Percentiles rank a stretch among this genome's conserved stretches.
phyloP scores from a whole-genome alignment of 2,113 vertebrate genomes.

The Cyanocitta stelleri region DNA sequence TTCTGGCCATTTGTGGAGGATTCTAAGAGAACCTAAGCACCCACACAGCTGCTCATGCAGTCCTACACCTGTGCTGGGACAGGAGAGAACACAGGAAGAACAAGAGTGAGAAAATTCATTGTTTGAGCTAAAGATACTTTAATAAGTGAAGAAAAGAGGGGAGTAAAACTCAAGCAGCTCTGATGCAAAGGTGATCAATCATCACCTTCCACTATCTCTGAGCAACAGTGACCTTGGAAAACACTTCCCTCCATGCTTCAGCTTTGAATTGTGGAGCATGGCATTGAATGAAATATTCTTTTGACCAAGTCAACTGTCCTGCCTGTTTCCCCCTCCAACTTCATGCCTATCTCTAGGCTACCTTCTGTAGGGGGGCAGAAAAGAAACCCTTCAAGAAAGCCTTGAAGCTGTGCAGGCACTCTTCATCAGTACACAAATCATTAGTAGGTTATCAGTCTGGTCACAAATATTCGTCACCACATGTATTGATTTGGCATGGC shows the following conservation, averaged over 20 bases:
- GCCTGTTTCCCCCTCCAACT: fast-evolving
- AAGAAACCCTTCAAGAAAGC: background rate
- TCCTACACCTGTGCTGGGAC: fast-evolving
- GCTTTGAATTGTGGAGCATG: background rate
- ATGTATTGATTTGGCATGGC: background rate
- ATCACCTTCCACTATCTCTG: background rate
- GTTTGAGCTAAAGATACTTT: background rate
- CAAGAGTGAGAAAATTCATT: background rate
- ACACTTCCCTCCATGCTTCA: background rate
- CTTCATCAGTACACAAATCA: background rate
- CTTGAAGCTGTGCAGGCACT: background rate
- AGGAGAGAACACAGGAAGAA: background rate
- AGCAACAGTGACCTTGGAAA: background rate
- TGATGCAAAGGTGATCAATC: background rate
- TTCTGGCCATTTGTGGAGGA: background rate
- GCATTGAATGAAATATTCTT: background rate
- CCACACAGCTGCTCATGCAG: background rate
- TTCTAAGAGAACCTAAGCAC: background rate
- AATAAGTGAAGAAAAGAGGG: background rate
- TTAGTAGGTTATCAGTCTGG: background rate
- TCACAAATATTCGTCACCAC: background rate
- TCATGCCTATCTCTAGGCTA: background rate
- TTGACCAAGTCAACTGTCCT: background rate
- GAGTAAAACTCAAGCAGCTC: background rate
- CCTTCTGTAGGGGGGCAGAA: background rate